A percentile compares a stretch with the other conserved stretches of the same genome.
Conservation (phyloP, 2,113 vertebrate species). For the Mus spicilegus region DNA sequence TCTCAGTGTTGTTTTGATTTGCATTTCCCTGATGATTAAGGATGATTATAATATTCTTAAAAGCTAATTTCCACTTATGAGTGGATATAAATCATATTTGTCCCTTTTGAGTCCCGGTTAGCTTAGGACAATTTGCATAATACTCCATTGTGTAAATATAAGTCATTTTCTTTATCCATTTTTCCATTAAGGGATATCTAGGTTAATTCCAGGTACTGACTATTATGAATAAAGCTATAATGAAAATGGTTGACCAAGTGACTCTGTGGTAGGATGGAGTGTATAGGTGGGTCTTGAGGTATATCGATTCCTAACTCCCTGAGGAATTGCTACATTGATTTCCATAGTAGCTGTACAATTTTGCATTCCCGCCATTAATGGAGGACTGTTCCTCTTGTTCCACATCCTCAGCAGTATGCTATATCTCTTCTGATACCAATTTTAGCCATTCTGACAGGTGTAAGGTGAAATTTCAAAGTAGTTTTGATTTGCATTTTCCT, state of each 20-base stretch:
- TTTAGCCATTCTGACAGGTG: not conserved
- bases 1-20: too few relatives aligned
- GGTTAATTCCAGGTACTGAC: not conserved
- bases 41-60: not conserved
- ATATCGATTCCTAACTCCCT: not conserved
- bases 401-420: not conserved
- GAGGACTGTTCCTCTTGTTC: not conserved
- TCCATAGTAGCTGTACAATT: not conserved
- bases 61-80: not conserved
- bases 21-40: too few relatives aligned
- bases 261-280: not conserved
- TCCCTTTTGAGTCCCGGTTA: not conserved
- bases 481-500: too few relatives aligned
- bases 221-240: not conserved
- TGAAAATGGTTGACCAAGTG: not conserved
- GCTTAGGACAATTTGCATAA: not conserved
- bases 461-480: too few relatives aligned
- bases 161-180: not conserved
- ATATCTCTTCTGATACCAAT: not conserved
- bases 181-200: not conserved
- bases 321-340: not conserved
- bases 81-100: not conserved
- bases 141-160: not conserved
- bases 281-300: not conserved
- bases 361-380: not conserved